Evolutionary conservation across 92 coral and sea anemone genomes (phyloP).

Genomic region (Ricordea florida): DNA sequence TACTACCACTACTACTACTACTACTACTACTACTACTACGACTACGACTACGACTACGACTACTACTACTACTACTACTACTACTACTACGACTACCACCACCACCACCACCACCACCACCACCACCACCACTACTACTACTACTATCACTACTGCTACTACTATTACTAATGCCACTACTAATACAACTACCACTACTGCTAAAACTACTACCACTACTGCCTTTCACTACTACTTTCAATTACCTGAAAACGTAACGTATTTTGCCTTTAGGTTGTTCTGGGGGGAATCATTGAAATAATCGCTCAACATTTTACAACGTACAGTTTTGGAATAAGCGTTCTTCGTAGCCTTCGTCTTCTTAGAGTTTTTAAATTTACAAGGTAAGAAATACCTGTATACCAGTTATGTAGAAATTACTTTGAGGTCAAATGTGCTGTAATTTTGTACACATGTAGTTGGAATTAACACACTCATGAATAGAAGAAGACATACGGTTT

Average conservation of each 20-base stretch:
- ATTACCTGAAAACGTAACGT: no score
- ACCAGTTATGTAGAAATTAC: not conserved
- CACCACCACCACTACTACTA: not conserved
- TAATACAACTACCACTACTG: not conserved
- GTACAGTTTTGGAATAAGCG: constrained; percentile 92
- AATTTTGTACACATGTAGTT: no score
- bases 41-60: not conserved
- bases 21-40: constrained; percentile 9
- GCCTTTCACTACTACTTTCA: not conserved
- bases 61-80: constrained; percentile 7
- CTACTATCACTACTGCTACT: constrained; percentile 4
- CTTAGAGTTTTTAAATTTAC: constrained; percentile 92
- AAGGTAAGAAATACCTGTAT: constrained; percentile 51
- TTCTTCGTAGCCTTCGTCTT: constrained; percentile 93
- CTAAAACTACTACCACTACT: not conserved
- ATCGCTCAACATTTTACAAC: constrained; percentile 61
- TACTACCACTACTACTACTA: constrained; percentile 20
- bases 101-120: not conserved
- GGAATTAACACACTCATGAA: no score
- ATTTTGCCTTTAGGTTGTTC: constrained; percentile 76
- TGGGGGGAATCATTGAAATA: constrained; percentile 81
- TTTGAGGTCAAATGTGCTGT: not conserved
- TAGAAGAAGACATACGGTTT: no score
- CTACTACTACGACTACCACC: constrained; percentile 1
- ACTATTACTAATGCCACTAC: not conserved